phyloP scores from a whole-genome alignment of 2,888 invertebrate genomes.

The Luperina nickerlii region DNA sequence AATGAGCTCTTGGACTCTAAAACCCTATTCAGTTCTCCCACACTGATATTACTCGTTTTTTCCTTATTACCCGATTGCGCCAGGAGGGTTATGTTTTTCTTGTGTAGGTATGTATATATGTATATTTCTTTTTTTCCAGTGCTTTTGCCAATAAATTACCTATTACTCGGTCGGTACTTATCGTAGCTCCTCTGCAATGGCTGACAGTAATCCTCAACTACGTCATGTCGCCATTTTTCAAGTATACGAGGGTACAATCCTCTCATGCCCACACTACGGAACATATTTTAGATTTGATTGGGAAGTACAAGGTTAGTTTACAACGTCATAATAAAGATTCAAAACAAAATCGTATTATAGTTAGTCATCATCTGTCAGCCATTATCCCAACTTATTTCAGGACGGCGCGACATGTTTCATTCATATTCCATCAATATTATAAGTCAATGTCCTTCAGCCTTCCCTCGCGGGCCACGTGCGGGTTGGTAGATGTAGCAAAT shows the following conservation, averaged over 20 bases:
- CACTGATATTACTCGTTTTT: background rate
- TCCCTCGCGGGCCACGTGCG: no score
- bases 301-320: conserved; percentile 69
- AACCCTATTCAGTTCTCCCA: background rate
- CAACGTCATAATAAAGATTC: background rate
- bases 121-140: no score
- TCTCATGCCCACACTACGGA: conserved; percentile 65
- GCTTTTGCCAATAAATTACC: conserved; percentile 66
- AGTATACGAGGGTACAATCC: conserved; percentile 69
- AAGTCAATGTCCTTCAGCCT: no score
- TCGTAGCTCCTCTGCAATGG: conserved; percentile 75
- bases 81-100: no score
- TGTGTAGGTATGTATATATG: no score
- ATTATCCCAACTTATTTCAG: no score
- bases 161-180: conserved; percentile 53
- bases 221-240: conserved; percentile 63
- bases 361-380: no score
- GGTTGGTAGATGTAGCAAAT: no score
- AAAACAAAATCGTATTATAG: background rate
- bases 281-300: conserved; percentile 69
- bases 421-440: no score
- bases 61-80: no score
- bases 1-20: background rate
- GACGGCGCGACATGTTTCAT: no score
- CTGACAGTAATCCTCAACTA: conserved; percentile 65